These are phyloP conservation scores for Panzeria rudis DNA, from an alignment of 2,888 invertebrate species.

Conservation along the genomic window DNA sequence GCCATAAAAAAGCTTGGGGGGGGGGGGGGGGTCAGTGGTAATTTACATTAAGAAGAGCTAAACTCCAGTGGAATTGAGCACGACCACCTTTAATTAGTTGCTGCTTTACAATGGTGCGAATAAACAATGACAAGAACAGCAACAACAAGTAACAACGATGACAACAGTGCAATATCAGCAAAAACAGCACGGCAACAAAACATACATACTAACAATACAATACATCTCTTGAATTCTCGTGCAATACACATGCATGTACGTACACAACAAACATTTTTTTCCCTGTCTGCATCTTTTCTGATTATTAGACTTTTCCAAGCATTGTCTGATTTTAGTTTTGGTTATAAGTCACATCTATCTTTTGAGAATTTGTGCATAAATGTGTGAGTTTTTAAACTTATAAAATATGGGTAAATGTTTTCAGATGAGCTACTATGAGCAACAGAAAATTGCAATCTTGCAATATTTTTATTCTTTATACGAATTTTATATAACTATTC, in stretches of 20 bases:
- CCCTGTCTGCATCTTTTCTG: too few species aligned
- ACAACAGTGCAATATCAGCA: constrained; percentile 46
- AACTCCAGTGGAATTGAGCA: constrained; percentile 72
- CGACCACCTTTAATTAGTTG: constrained; percentile 75
- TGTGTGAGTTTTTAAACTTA: too few species aligned
- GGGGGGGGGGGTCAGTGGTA: constrained; percentile 23
- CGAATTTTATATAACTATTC: too few species aligned
- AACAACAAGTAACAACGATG: constrained; percentile 32
- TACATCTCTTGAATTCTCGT: constrained; percentile 41
- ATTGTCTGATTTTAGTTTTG: too few species aligned
- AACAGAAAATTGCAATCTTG: too few species aligned
- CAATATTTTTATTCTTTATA: too few species aligned
- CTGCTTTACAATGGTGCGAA: constrained; percentile 75
- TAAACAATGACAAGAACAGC: constrained; percentile 63
- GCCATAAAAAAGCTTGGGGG: background rate
- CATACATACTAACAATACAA: constrained; percentile 43
- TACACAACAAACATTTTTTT: too few species aligned
- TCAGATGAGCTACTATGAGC: too few species aligned
- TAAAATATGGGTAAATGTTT: too few species aligned
- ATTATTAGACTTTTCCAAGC: too few species aligned
- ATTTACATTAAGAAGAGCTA: constrained; percentile 35
- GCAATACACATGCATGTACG: constrained; percentile 2
- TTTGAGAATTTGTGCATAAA: too few species aligned
- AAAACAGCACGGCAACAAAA: constrained; percentile 39
- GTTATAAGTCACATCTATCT: too few species aligned